Evolutionary conservation across 1,140 invertebrate genomes (phyloP), one percentile per base, ranked within the genome.

Genomic region (Drosophila lacertosa): DNA sequence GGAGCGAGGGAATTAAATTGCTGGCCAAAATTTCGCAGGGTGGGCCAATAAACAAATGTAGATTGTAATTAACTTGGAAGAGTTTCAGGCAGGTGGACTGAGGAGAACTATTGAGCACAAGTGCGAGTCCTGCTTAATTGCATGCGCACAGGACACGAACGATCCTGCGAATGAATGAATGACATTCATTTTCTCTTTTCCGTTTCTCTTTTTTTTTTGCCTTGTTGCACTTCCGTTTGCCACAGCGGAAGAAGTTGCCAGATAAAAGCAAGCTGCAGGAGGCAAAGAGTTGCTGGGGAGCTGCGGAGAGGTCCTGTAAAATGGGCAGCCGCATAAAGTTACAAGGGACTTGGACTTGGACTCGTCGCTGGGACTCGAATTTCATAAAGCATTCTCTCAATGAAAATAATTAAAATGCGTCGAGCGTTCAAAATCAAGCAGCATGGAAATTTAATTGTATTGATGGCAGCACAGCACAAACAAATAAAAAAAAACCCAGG

Each of bases 351-450:
- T 15, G 44, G 26, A 47, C 6, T 6, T 6, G 24, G 20, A 47
- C 16, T 40, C 40, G 60, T 29, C 74, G 73, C 66, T n/a, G n/a
- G n/a, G n/a, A 47, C 69, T 70, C 53, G 82, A 77, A 86, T 74
- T 88, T 88, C 82, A 86, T 86, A 86, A 84, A 86, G 81, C 55
- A 70, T 84, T 76, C 63, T 62, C 76, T 62, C 76, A 84, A 80
- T 84, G 80, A 84, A 84, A 86, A 88, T 86, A 86, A 86, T 86
- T 86, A 88, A 86, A 86, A 86, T 88, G 82, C 81, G 82, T 77
- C 77, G 75, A 68, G 63, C 81, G 82, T 86, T 86, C 73, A 88
- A 86, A 86, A 86, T 86, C 82, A 86, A 88, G 82, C 81, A 77
- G 81, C 81, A 71, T 88, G 82, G 77, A 86, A 86, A 86, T 86